A percentile compares a stretch with the other conserved stretches of the same genome.
phyloP scores from a whole-genome alignment of 2,797 vertebrate genomes.

The Prunella strophiata region DNA sequence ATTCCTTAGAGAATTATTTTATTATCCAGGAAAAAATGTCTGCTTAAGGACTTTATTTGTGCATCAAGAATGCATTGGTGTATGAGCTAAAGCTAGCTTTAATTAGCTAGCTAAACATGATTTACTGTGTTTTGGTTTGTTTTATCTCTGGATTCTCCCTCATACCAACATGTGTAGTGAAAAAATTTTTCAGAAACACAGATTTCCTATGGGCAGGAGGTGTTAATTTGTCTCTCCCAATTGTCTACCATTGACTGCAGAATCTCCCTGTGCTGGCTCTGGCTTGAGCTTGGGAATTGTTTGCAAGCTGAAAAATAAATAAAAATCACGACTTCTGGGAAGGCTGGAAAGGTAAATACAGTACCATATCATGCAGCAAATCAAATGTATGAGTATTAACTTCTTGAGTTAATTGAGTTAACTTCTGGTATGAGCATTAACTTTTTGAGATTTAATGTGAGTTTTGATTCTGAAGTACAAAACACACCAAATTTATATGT shows the following conservation, averaged over 20 bases:
- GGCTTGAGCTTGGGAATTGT: background rate
- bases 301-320: background rate
- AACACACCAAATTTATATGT: background rate
- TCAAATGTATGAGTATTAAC: background rate
- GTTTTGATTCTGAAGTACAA: background rate
- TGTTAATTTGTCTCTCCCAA: background rate
- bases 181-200: background rate
- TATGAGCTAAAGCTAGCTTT: background rate
- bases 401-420: no score
- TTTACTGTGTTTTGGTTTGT: background rate
- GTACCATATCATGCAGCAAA: background rate
- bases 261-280: background rate
- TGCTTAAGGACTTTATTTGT: background rate
- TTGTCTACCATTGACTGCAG: background rate
- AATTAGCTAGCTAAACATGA: background rate
- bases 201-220: background rate
- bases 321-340: background rate
- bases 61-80: background rate
- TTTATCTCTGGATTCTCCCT: background rate
- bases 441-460: background rate
- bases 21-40: background rate
- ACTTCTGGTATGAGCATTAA: background rate
- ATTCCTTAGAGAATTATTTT: background rate
- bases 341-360: background rate
- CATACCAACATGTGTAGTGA: background rate